Base-by-base conservation (phyloP, 2,797 vertebrate genomes). In the Melanotaenia nigrans region DNA sequence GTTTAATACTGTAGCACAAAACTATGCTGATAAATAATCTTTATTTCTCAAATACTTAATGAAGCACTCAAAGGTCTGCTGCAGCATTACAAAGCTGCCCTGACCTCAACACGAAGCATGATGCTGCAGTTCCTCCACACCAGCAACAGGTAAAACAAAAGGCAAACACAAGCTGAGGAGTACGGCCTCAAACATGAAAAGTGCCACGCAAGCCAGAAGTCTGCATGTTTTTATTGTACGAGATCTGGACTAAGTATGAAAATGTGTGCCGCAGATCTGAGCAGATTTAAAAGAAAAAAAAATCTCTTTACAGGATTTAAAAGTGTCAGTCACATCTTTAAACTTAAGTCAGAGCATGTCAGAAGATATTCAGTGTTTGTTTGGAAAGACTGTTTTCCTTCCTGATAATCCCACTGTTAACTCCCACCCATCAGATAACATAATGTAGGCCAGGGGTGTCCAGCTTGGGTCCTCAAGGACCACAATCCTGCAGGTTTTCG, bases 31-130 rank as follows among this genome's bases (percentile, higher is more conserved):
- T 45, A 18, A 45, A 45, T 45, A 18, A 45, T 45, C 49, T 64
- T 59, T 0, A 61, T 71, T 65, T 75, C 16, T 68, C 10, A 78
- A 7, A 60, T 67, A 35, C 87, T 87, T 80, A 83, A 62, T 81
- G 63, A 71, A 79, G 73, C 68, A 51, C 45, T 32, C 22, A 59
- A 3, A 8, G 8, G 22, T 61, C 57, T 67, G 61, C 12, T 71
- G 66, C 65, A 76, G 61, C 28, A 74, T 14, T n/a, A 66, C 33
- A 22, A 56, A 68, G 38, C 61, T 60, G 54, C 24, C 40, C 68
- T 10, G 62, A 64, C 33, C 57, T 1, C 2, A n/a, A 3, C 28
- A 58, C 47, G 59, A 69, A 20, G 54, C 13, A 20, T 35, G 61
- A 40, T 47, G 36, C 36, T 38, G 36, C n/a, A 61, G 42, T 58